Evolutionary conservation across 1,140 invertebrate genomes (phyloP), one percentile per base, ranked within the genome.

Genomic region (Piezodorus guildinii): DNA sequence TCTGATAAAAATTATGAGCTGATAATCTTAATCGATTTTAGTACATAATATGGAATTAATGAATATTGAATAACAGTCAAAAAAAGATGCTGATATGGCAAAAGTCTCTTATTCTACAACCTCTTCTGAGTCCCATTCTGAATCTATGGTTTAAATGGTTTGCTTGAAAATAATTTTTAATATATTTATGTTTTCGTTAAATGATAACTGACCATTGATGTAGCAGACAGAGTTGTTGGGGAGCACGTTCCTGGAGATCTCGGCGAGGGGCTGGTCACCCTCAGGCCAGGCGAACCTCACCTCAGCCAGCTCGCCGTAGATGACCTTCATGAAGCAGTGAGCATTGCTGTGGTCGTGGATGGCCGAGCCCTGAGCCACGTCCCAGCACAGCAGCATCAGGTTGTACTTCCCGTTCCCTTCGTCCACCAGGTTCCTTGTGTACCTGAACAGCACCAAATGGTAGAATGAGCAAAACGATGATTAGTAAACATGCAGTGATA

Each of bases 351-450:
- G 96, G 74, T 97, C 94, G 72, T 99, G 96, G 67, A 99, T 96
- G 16, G 88, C 84, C 0, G 93, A 96, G 0, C 87, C 90, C 66
- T 97, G 92, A 27, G 91, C 91, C 73, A 96, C 91, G 34, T 91
- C 90, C 96, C 96, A 99, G 75, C 95, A 98, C 0, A 99, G 74
- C 21, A 97, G 80, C 85, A 99, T 94, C 66, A 99, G 78, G 76
- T 99, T 99, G 75, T 96, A 99, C 74, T 92, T 95, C 1, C 93
- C 96, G 75, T 99, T 98, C 12, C 94, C 94, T 67, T 83, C 83
- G 72, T 96, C 92, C 3, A 97, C 91, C 62, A 98, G 76, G 76
- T 97, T 97, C 23, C 94, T 76, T 0, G 94, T 97, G 72, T 98
- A 97, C 68, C 90, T 95, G 72, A 8, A 72, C 34, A 39, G 6